These are phyloP conservation scores for Esox masquinongy DNA, from an alignment of 2,797 vertebrate genomes.

Conservation along the genomic window DNA sequence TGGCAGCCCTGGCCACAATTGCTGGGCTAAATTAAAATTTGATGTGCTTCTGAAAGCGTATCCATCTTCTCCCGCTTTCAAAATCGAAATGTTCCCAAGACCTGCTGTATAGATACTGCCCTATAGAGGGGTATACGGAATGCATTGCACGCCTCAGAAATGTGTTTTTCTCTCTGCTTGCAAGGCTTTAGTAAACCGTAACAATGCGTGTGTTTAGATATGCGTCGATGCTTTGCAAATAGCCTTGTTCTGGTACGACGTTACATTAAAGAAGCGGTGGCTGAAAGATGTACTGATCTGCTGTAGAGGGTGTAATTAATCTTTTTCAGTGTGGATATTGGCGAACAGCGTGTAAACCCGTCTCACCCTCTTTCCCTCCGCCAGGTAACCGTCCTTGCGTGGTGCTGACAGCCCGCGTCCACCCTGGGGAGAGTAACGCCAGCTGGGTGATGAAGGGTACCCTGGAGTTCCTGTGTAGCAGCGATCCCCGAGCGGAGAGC, in stretches of 20 bases:
- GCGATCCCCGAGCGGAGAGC: slow-evolving; percentile 80
- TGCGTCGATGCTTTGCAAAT: neutral
- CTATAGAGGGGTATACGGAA: neutral
- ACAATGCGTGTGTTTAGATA: neutral
- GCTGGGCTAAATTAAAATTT: slow-evolving; percentile 46
- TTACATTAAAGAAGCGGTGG: neutral
- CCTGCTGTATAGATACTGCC: neutral
- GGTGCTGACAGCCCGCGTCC: slow-evolving; percentile 85
- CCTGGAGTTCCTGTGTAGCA: slow-evolving; percentile 87
- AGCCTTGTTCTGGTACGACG: neutral
- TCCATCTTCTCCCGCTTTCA: slow-evolving; percentile 32
- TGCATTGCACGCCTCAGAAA: neutral
- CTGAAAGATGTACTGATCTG: neutral
- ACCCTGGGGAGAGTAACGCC: slow-evolving; percentile 91
- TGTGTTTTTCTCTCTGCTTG: neutral
- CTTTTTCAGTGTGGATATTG: neutral
- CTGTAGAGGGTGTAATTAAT: neutral
- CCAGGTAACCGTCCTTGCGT: slow-evolving; percentile 83
- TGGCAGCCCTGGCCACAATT: slow-evolving; percentile 36
- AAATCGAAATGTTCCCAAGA: slow-evolving; percentile 26
- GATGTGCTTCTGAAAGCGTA: slow-evolving; percentile 48
- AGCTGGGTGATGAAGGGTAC: slow-evolving; percentile 96
- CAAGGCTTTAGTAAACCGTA: neutral
- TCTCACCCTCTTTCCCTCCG: neutral
- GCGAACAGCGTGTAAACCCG: neutral